Percentiles rank a stretch among this genome's conserved stretches.
Evolutionary conservation across 2,797 vertebrate species (phyloP).

Genomic region (Argya squamiceps): DNA sequence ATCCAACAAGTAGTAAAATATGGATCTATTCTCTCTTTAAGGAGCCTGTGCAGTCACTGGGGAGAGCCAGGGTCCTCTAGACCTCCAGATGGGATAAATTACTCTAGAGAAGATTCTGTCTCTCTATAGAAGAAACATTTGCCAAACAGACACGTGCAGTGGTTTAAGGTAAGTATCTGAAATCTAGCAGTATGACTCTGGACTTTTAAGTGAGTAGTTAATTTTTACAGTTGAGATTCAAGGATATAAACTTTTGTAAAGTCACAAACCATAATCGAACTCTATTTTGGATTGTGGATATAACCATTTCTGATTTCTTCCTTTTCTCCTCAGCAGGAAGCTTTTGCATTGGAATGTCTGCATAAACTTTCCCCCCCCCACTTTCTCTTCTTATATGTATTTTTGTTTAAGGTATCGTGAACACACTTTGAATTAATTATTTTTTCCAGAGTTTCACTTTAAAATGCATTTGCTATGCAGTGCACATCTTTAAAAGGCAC

Average conservation of each 20-base stretch:
- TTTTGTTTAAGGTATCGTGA: background rate
- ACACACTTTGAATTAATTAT: background rate
- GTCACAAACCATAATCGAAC: background rate
- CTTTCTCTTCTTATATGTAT: background rate
- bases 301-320: background rate
- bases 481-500: background rate
- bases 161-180: background rate
- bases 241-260: background rate
- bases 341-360: background rate
- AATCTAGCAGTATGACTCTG: background rate
- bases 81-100: background rate
- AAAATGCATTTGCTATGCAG: background rate
- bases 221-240: background rate
- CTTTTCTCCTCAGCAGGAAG: background rate
- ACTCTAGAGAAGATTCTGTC: background rate
- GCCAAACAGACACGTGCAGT: background rate
- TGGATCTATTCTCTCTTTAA: background rate
- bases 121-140: background rate
- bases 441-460: background rate
- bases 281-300: background rate
- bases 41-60: background rate
- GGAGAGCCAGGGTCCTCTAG: background rate
- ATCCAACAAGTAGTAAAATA: background rate
- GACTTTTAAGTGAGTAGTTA: background rate
- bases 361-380: background rate